Evolutionary conservation across 2,113 vertebrate species (phyloP), one percentile per base, ranked within the genome.

Genomic region (Chiloscyllium plagiosum): DNA sequence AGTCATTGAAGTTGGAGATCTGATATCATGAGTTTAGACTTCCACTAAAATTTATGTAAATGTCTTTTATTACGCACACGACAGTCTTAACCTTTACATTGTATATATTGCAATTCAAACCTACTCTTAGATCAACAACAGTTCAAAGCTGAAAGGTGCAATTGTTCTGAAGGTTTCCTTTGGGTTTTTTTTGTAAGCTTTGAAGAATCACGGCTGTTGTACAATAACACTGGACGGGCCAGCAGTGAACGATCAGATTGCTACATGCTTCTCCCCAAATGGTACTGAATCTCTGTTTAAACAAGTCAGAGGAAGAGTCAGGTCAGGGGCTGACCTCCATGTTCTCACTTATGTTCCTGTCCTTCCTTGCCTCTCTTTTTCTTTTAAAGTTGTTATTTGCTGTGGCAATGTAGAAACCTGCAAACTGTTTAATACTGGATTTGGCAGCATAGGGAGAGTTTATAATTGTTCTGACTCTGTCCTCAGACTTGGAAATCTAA

Each of bases 91-190:
- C 87, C 52, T 90, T 90, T 65, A 4, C 87, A 56, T 29, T 19
- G 87, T 17, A 52, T 65, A 90, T 26, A 52, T 50, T 37, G 33
- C 61, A 19, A 37, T 33, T 66, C 33, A 12, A 93, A 37, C 26
- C 86, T 33, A 50, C 56, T 66, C 33, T 92, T 92, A 37, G 61
- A 68, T 22, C n/a, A 68, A 93, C 61, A 92, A 10, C n/a, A 66
- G 61, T 66, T 68, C 61, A 66, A 66, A 66, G n/a, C 89, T 68
- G 56, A 68, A 93, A n/a, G 89, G 61, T 66, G 61, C 1, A 6
- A 66, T 93, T 68, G 33, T 66, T 93, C 61, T 68, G 56, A 66
- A 93, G 61, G 89, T 93, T 93, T 37, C 66, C 89, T 93, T 93
- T 66, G 66, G 61, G 8, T 3, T 22, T 66, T 66, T 68, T 37